A percentile compares a stretch with the other conserved stretches of the same genome.
Evolutionary conservation across 2,797 vertebrate species (phyloP).

Genomic region (Pipistrellus kuhlii): DNA sequence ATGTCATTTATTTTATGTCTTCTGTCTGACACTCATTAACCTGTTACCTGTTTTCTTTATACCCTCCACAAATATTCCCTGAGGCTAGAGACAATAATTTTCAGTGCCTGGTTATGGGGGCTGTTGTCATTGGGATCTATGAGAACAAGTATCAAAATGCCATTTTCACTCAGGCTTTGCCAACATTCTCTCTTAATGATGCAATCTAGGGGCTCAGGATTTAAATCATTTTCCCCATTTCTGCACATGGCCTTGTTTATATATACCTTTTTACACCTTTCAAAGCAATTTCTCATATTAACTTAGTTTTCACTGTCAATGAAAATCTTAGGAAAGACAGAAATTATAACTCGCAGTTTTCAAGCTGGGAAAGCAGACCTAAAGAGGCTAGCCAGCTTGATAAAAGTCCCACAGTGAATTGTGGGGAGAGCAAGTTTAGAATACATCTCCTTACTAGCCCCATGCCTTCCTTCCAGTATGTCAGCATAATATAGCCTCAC

Average conservation of each 20-base stretch:
- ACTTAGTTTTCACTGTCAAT: not conserved
- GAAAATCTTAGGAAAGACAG: not conserved
- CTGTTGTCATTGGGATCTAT: not conserved
- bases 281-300: conserved; percentile 33
- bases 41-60: conserved; percentile 55
- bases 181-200: not conserved
- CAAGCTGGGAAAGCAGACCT: not conserved
- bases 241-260: not conserved
- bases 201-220: not conserved
- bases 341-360: conserved; percentile 47
- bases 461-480: not conserved
- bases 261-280: not conserved
- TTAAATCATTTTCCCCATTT: conserved; percentile 21
- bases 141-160: not conserved
- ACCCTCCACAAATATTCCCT: conserved; percentile 2
- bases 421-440: not conserved
- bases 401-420: not conserved
- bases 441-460: not conserved
- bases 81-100: not conserved
- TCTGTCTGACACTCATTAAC: not conserved
- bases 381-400: not conserved
- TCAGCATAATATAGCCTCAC: not conserved
- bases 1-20: conserved; percentile 1
- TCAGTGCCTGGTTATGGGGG: not conserved
- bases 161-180: conserved; percentile 43